Evolutionary conservation across 2,797 vertebrate species (phyloP).

Genomic region (Megalops cyprinoides): DNA sequence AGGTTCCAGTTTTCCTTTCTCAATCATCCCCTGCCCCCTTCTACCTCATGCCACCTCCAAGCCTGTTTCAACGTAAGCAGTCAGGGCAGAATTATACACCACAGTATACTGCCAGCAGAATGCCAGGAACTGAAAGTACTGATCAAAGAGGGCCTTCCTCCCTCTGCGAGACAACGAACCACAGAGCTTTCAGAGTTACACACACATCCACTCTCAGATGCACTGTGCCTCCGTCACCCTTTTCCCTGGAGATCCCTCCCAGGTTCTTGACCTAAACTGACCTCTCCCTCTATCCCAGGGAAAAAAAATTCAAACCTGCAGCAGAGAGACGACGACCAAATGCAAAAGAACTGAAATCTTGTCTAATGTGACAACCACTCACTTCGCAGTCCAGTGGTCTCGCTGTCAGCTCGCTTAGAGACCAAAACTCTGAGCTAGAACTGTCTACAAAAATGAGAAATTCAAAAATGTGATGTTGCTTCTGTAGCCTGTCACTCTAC

Average conservation of each 20-base stretch:
- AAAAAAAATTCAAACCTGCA: slow-evolving; percentile 36
- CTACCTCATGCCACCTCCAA: slow-evolving; percentile 71
- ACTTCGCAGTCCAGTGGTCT: slow-evolving; percentile 22
- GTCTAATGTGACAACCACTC: slow-evolving; percentile 40
- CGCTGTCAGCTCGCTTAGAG: not conserved
- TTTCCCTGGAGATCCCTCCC: slow-evolving; percentile 52
- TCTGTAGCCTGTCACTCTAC: slow-evolving; percentile 49
- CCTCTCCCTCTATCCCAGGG: slow-evolving; percentile 48
- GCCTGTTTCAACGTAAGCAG: slow-evolving; percentile 78
- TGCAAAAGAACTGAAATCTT: slow-evolving; percentile 44
- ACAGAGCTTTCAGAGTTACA: slow-evolving; percentile 34
- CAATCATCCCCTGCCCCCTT: slow-evolving; percentile 32
- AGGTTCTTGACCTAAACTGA: slow-evolving; percentile 69
- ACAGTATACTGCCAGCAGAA: slow-evolving; percentile 78
- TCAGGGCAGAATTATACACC: slow-evolving; percentile 81
- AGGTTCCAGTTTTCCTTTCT: slow-evolving; percentile 71
- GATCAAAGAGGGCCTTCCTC: slow-evolving; percentile 64
- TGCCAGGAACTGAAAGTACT: slow-evolving; percentile 81
- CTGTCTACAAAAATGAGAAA: slow-evolving; percentile 40
- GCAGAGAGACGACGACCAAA: slow-evolving; percentile 45
- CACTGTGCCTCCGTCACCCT: slow-evolving; percentile 37
- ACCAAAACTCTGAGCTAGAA: not conserved
- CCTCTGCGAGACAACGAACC: slow-evolving; percentile 42
- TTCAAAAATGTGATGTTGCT: slow-evolving; percentile 56
- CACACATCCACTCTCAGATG: not conserved